Evolutionary conservation across 2,113 vertebrate genomes (phyloP).

Genomic region (Anoura caudifer): DNA sequence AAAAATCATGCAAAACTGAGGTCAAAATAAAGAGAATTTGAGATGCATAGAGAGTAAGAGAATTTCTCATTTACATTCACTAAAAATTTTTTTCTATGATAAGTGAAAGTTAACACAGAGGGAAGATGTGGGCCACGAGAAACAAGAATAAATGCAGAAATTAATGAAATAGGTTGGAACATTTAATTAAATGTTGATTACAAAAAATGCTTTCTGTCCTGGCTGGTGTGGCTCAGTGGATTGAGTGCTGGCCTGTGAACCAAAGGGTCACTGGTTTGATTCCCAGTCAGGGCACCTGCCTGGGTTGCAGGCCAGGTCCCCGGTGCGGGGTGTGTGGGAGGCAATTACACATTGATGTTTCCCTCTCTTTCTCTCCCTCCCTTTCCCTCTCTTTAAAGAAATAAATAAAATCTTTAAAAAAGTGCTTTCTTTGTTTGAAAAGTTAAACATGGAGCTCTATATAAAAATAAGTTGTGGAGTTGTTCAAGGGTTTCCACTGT

Average conservation of each 20-base stretch:
- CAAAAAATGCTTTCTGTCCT: not conserved
- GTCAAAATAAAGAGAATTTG: not conserved
- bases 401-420: not conserved
- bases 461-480: not conserved
- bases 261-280: no score
- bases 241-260: no score
- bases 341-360: no score
- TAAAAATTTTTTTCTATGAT: slow-evolving; percentile 21
- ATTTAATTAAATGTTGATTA: not conserved
- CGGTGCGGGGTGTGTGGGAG: no score
- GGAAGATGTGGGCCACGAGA: not conserved
- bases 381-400: no score
- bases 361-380: no score
- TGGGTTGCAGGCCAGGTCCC: no score
- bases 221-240: no score
- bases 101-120: not conserved
- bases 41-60: not conserved
- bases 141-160: not conserved
- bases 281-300: no score
- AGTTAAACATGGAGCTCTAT: not conserved
- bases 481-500: not conserved
- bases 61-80: not conserved
- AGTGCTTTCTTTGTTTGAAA: not conserved
- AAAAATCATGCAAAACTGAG: not conserved
- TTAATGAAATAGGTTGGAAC: not conserved